These are phyloP conservation scores for Muscina levida DNA, from an alignment of 2,888 invertebrate genomes.

Conservation along the genomic window DNA sequence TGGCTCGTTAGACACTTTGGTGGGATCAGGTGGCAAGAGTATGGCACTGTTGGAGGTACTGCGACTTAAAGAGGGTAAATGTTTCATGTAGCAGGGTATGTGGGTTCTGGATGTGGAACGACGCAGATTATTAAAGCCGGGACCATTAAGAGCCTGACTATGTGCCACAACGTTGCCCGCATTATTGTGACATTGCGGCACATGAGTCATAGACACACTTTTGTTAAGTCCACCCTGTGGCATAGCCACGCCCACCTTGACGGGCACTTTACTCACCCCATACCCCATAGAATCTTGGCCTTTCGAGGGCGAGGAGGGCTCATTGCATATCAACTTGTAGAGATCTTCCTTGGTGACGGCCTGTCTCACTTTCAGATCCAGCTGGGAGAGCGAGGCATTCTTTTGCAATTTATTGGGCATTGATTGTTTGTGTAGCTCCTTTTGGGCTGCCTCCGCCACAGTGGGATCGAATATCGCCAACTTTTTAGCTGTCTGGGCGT, in stretches of 20 bases:
- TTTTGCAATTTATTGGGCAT: constrained; percentile 74
- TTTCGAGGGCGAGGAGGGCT: constrained; percentile 70
- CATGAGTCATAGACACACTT: constrained; percentile 78
- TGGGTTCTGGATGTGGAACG: constrained; percentile 77
- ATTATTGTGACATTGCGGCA: constrained; percentile 69
- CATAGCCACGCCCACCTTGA: constrained; percentile 68
- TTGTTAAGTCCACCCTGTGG: constrained; percentile 72
- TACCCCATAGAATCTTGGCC: constrained; percentile 27
- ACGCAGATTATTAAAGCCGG: constrained; percentile 61
- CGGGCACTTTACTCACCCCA: constrained; percentile 72
- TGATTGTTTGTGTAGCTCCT: constrained; percentile 71
- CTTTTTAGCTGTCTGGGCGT: constrained; percentile 77
- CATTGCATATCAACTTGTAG: constrained; percentile 79
- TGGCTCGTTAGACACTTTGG: constrained; percentile 48
- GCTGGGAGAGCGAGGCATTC: constrained; percentile 78
- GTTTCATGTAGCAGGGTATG: constrained; percentile 79
- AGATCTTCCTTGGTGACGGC: constrained; percentile 79
- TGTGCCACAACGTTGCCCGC: neutral
- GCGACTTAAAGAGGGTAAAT: constrained; percentile 76
- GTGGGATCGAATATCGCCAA: constrained; percentile 77
- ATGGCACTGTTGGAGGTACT: constrained; percentile 79
- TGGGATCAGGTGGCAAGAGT: constrained; percentile 68
- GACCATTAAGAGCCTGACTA: neutral
- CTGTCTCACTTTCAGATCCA: constrained; percentile 78
- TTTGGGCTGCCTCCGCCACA: constrained; percentile 77